Evolutionary conservation across 1,140 invertebrate species (phyloP).

Genomic region (Euborellia annulipes): DNA sequence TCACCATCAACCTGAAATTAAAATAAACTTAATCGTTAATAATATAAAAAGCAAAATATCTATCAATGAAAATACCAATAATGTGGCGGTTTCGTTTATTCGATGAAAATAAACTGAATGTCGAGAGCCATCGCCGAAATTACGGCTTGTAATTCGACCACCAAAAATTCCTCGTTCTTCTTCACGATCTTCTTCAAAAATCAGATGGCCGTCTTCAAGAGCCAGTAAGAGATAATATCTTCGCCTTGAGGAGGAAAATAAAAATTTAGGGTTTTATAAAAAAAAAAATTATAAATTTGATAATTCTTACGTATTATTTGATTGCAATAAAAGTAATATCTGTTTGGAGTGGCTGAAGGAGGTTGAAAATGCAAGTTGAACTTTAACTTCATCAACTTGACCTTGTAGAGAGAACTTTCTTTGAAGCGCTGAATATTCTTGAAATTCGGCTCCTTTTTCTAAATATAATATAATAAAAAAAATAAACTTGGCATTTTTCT

Average conservation of each 20-base stretch:
- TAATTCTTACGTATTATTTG: constrained; percentile 53
- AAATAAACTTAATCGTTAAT: too few species aligned
- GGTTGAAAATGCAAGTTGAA: constrained; percentile 68
- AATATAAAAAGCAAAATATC: too few species aligned
- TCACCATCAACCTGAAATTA: too few species aligned
- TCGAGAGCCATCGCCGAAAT: constrained; percentile 64
- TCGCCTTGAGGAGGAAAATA: constrained; percentile 35
- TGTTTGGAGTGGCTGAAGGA: constrained; percentile 54
- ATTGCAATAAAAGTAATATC: constrained; percentile 58
- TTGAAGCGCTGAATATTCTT: constrained; percentile 64
- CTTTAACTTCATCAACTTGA: constrained; percentile 53
- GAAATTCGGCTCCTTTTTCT: constrained; percentile 78
- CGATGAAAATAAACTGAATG: constrained; percentile 75
- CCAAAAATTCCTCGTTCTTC: constrained; percentile 43
- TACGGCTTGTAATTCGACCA: constrained; percentile 51
- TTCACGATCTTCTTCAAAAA: constrained; percentile 70
- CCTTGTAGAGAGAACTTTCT: constrained; percentile 55
- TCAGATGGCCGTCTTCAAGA: constrained; percentile 63
- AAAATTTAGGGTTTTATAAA: constrained; percentile 4
- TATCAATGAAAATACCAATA: too few species aligned
- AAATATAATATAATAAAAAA: too few species aligned
- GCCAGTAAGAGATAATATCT: constrained; percentile 70
- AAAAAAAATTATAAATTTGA: constrained; percentile 1
- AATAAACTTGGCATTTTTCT: too few species aligned
- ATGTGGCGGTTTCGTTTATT: constrained; percentile 46